A percentile compares a stretch with the other conserved stretches of the same genome.
phyloP scores from a whole-genome alignment of 2,888 invertebrate species.

The Cosmorhoe ocellata region DNA sequence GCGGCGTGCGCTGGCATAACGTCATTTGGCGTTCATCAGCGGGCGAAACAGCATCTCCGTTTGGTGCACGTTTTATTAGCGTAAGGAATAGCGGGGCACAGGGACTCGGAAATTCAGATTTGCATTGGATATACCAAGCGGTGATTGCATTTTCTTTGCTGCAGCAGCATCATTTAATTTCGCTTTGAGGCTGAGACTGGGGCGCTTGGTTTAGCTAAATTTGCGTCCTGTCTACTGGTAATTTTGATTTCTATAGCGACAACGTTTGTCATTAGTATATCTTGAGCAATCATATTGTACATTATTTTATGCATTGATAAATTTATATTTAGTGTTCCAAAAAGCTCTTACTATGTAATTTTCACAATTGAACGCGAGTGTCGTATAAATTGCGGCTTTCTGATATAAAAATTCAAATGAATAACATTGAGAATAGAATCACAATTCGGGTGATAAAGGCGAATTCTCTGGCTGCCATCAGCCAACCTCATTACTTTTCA shows the following conservation, averaged over 20 bases:
- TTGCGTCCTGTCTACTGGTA: conserved; percentile 52
- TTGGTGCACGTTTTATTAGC: conserved; percentile 82
- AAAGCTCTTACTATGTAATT: conserved; percentile 1
- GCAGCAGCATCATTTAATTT: conserved; percentile 77
- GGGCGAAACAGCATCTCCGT: conserved; percentile 78
- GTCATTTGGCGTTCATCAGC: conserved; percentile 81
- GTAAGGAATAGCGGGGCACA: conserved; percentile 81
- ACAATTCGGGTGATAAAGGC: conserved; percentile 47
- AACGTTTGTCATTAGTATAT: conserved; percentile 31
- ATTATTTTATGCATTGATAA: no score
- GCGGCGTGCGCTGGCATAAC: conserved; percentile 82
- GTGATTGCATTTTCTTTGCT: conserved; percentile 81
- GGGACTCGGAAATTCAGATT: conserved; percentile 78
- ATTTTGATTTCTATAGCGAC: conserved; percentile 40
- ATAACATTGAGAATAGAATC: conserved; percentile 46
- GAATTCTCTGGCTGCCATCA: conserved; percentile 54
- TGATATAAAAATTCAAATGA: conserved; percentile 45
- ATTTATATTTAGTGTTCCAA: not conserved
- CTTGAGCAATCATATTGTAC: no score
- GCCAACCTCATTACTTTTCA: conserved; percentile 54
- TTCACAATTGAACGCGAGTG: conserved; percentile 2
- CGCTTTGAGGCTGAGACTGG: conserved; percentile 55
- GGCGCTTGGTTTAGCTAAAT: conserved; percentile 62
- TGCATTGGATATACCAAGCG: conserved; percentile 74
- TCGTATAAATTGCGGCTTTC: conserved; percentile 19